Evolutionary conservation across 92 coral and sea anemone species (phyloP).

Genomic region (Pocillopora grandis): DNA sequence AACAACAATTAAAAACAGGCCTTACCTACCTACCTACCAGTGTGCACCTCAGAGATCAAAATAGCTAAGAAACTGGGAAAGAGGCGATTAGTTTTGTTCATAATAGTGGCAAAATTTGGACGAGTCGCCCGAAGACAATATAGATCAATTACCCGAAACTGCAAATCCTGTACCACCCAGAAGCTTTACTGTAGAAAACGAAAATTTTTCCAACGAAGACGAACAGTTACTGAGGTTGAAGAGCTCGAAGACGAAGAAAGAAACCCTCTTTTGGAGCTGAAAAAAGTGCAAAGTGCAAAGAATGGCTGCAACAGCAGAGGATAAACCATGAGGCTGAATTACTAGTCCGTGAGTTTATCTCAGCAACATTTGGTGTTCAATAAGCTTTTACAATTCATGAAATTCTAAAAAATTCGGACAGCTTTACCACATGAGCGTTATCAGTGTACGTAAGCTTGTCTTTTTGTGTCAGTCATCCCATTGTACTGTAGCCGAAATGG

Average conservation of each 20-base stretch:
- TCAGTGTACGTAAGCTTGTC: no score
- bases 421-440: no score
- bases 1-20: no score
- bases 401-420: not conserved
- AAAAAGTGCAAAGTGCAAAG: slow-evolving; percentile 46
- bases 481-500: no score
- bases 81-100: not conserved
- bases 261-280: slow-evolving; percentile 38
- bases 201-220: not conserved
- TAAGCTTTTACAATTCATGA: not conserved
- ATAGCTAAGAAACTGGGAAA: slow-evolving; percentile 18
- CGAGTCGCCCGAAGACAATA: slow-evolving; percentile 1
- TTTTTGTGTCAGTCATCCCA: no score
- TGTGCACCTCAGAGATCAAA: not conserved
- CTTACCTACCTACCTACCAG: not conserved
- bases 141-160: slow-evolving; percentile 12
- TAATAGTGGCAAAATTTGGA: slow-evolving; percentile 93
- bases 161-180: slow-evolving; percentile 33
- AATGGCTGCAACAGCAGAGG: slow-evolving; percentile 75
- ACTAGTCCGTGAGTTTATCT: slow-evolving; percentile 67
- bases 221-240: slow-evolving; percentile 15
- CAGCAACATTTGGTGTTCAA: not conserved
- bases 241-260: slow-evolving; percentile 29
- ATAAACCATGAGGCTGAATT: slow-evolving; percentile 81
- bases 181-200: not conserved